phyloP scores from a whole-genome alignment of 2,113 vertebrate species.

The Todiramphus saurophagus region DNA sequence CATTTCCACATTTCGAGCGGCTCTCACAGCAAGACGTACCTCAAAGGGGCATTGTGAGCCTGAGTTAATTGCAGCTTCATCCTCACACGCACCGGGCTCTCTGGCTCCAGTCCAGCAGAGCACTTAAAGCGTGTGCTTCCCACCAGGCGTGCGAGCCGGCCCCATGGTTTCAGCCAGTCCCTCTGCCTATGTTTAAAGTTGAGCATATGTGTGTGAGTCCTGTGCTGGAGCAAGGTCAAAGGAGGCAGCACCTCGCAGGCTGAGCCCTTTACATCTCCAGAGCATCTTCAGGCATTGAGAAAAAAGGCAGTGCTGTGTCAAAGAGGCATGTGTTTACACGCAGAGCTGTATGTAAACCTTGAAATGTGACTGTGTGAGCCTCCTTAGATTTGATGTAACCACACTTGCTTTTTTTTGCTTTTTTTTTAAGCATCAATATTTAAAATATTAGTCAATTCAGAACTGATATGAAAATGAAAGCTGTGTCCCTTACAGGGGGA shows the following conservation, averaged over 20 bases:
- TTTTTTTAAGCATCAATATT: background rate
- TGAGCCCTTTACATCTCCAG: background rate
- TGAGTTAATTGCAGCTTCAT: background rate
- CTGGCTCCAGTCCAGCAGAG: background rate
- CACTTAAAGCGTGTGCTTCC: background rate
- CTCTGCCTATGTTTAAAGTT: background rate
- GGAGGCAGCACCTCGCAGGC: background rate
- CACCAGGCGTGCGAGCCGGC: accelerated
- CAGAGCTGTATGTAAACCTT: background rate
- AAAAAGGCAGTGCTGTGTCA: background rate
- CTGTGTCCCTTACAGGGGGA: background rate
- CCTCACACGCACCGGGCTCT: background rate
- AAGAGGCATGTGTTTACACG: background rate
- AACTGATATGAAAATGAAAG: background rate
- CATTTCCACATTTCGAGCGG: background rate
- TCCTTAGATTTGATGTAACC: background rate
- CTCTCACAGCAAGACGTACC: background rate
- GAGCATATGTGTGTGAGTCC: accelerated
- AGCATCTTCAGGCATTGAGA: background rate
- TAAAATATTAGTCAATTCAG: background rate
- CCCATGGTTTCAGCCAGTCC: accelerated
- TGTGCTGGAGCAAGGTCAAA: background rate
- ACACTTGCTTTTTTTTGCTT: background rate
- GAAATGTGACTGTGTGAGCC: background rate
- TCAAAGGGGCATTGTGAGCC: background rate